Conservation (phyloP, 2,797 vertebrate species). For the Tachyglossus aculeatus region DNA sequence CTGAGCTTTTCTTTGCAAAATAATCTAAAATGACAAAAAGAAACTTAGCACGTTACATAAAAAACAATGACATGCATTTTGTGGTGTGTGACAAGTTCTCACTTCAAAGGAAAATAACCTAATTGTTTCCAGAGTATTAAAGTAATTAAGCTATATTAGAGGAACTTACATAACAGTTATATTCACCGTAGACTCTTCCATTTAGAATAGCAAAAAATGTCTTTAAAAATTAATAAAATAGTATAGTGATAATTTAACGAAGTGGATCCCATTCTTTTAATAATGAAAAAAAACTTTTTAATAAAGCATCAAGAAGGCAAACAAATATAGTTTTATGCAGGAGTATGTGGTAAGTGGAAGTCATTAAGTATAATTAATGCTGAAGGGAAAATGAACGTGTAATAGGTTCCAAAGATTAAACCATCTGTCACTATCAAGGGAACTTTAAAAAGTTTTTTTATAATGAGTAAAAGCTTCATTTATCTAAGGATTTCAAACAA, state of each 20-base stretch:
- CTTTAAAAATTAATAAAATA: conserved; percentile 21
- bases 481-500: conserved; percentile 38
- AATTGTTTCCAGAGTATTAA: conserved; percentile 77
- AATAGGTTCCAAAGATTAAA: conserved; percentile 73
- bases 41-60: conserved; percentile 40
- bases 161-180: conserved; percentile 49
- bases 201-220: conserved; percentile 34
- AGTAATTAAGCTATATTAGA: conserved; percentile 74
- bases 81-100: conserved; percentile 42
- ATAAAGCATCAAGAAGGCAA: conserved; percentile 59
- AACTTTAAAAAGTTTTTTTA: conserved; percentile 67
- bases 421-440: conserved; percentile 70
- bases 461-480: conserved; percentile 20
- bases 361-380: conserved; percentile 76
- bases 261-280: conserved; percentile 26
- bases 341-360: conserved; percentile 59
- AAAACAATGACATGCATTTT: conserved; percentile 51
- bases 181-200: conserved; percentile 14
- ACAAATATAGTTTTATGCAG: conserved; percentile 63
- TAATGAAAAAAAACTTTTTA: background rate
- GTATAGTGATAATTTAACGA: conserved; percentile 31
- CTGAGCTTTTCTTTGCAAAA: conserved; percentile 51
- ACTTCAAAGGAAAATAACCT: conserved; percentile 75
- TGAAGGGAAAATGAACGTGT: conserved; percentile 74
- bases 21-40: conserved; percentile 48